Evolutionary conservation across 1,140 invertebrate species (phyloP), one percentile per base, ranked within the genome.

Genomic region (Apolygus lucorum): DNA sequence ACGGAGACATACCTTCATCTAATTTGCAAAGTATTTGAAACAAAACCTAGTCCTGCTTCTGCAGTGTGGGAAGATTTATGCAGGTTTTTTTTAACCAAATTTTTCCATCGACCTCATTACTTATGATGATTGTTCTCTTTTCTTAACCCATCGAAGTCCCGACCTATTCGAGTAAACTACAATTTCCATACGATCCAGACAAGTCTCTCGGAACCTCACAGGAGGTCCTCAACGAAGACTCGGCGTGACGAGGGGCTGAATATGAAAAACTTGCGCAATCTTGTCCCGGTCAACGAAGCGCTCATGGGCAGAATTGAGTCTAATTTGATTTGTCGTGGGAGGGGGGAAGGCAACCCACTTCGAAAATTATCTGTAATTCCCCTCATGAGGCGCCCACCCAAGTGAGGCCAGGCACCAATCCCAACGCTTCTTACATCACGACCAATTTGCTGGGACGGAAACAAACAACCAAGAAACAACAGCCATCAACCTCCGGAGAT

Each of bases 321-420:
- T 59, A 59, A 59, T 59, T 59, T 59, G 54, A 59, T 59, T 59
- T 59, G 54, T 21, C 22, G 11, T 4, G 11, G 54, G 54, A 21
- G 11, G 54, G 54, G 22, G 22, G 54, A 59, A 59, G 54, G 54
- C 54, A 59, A 24, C 54, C 54, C 54, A 59, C 54, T 59, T 59
- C 54, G 54, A 24, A 59, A 59, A 59, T 59, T 24, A 59, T 59
- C 54, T 14, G 54, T 59, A 59, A 59, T 59, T 59, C 54, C 54
- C 54, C 54, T 59, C 54, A 59, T 59, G 54, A 59, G 54, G 54
- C 54, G 54, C 54, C 54, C 54, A 59, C 54, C 54, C 54, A 59
- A 59, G 54, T 59, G 54, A 59, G 54, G 13, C 22, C 54, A 59
- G 54, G 54, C 54, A 59, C 54, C 54, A 59, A 59, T 59, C 54